These are phyloP conservation scores for Butorides virescens DNA, from an alignment of 2,113 vertebrate genomes.

Conservation along the genomic window DNA sequence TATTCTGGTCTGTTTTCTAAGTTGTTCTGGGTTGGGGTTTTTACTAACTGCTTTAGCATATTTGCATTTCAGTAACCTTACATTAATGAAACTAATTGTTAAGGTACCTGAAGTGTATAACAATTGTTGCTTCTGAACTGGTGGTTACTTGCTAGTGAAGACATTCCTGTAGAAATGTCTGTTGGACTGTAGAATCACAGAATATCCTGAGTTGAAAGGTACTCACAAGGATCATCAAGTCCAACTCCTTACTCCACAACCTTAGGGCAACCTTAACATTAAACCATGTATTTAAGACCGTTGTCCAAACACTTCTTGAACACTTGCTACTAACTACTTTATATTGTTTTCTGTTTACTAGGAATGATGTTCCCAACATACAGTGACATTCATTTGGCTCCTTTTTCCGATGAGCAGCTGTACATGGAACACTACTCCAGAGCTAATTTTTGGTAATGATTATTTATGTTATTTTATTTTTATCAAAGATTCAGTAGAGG, in stretches of 20 bases:
- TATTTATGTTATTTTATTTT: background rate
- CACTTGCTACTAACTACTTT: background rate
- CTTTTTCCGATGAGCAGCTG: constrained; percentile 83
- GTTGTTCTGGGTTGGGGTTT: background rate
- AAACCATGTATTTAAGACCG: background rate
- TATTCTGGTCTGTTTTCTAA: background rate
- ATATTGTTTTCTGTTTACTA: constrained; percentile 55
- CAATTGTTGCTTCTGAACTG: background rate
- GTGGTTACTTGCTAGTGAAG: background rate
- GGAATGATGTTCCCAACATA: constrained; percentile 82
- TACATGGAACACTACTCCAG: constrained; percentile 79
- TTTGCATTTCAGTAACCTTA: background rate
- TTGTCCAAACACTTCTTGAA: background rate
- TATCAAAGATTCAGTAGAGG: background rate
- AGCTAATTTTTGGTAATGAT: constrained; percentile 79
- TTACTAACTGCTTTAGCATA: background rate
- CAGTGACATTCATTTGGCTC: constrained; percentile 80
- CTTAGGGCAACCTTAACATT: background rate
- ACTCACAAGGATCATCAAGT: background rate
- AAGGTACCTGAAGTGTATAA: background rate
- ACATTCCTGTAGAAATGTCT: background rate
- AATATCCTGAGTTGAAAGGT: background rate
- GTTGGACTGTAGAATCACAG: background rate
- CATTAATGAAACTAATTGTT: background rate
- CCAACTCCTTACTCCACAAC: background rate